Conservation (phyloP, 1,140 invertebrate genomes). For the Tetramorium alpestre region DNA sequence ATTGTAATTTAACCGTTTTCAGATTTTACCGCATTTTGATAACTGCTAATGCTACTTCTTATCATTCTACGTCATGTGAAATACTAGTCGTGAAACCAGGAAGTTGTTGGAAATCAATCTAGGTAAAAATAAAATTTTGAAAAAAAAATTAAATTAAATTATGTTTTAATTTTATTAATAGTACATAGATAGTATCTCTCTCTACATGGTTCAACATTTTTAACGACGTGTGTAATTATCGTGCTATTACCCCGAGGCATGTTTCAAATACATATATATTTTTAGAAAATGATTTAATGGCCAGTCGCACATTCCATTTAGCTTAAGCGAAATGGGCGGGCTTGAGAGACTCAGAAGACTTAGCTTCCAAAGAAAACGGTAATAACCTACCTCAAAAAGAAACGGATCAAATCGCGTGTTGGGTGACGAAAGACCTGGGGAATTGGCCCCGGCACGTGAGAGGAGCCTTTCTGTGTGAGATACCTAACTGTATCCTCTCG, state of each 20-base stretch:
- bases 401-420: conserved; percentile 50
- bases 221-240: not conserved
- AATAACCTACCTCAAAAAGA: conserved; percentile 47
- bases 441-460: conserved; percentile 45
- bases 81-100: not conserved
- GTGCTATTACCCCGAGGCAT: not conserved
- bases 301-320: conserved; percentile 10
- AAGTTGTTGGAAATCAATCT: not conserved
- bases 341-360: not conserved
- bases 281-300: not conserved
- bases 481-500: conserved; percentile 43
- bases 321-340: conserved; percentile 11
- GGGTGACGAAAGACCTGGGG: conserved; percentile 19
- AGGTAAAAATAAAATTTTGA: not conserved
- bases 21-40: not conserved
- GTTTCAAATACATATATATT: not conserved
- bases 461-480: conserved; percentile 9
- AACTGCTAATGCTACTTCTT: not conserved
- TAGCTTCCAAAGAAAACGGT: conserved; percentile 17
- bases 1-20: not conserved
- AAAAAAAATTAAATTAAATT: not conserved
- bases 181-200: not conserved
- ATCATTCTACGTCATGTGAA: not conserved
- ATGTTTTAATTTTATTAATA: not conserved
- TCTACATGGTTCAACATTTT: not conserved